phyloP scores from a whole-genome alignment of 2,113 vertebrate genomes.

The Xiphophorus maculatus region DNA sequence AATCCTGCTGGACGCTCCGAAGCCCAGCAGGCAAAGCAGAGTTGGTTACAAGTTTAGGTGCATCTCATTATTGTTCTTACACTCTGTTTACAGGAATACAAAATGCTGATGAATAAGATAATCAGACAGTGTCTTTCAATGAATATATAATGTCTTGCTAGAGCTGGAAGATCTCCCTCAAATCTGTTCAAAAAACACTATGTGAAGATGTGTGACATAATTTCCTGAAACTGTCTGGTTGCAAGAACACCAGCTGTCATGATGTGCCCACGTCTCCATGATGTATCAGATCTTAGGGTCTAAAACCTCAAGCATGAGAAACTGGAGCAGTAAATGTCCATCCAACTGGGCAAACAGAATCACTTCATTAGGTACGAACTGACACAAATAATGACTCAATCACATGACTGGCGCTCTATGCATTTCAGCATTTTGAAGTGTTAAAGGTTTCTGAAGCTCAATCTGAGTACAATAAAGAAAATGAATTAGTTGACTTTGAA shows the following conservation, averaged over 20 bases:
- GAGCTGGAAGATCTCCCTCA: slow-evolving; percentile 19
- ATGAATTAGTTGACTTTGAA: too few species aligned
- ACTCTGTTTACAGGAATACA: slow-evolving; percentile 60
- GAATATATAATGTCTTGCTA: slow-evolving; percentile 68
- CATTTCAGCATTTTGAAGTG: too few species aligned
- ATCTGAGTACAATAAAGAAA: too few species aligned
- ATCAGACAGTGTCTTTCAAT: slow-evolving; percentile 68
- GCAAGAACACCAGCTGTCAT: not conserved
- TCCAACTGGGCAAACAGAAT: too few species aligned
- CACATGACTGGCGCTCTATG: too few species aligned
- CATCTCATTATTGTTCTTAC: slow-evolving; percentile 54
- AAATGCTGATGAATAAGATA: slow-evolving; percentile 64
- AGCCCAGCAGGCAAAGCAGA: slow-evolving; percentile 21
- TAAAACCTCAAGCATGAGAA: too few species aligned
- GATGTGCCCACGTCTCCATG: not conserved
- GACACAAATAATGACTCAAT: too few species aligned
- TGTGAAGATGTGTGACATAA: slow-evolving; percentile 1
- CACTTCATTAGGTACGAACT: too few species aligned
- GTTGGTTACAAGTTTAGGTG: slow-evolving; percentile 50
- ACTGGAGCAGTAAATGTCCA: too few species aligned
- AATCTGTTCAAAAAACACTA: not conserved
- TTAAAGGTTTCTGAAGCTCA: too few species aligned
- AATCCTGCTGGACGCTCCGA: slow-evolving; percentile 32
- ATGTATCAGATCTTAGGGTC: not conserved
- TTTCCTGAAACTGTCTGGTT: not conserved